Evolutionary conservation across 1,140 invertebrate genomes (phyloP), one percentile per base, ranked within the genome.

Genomic region (Dreissena rostriformis): DNA sequence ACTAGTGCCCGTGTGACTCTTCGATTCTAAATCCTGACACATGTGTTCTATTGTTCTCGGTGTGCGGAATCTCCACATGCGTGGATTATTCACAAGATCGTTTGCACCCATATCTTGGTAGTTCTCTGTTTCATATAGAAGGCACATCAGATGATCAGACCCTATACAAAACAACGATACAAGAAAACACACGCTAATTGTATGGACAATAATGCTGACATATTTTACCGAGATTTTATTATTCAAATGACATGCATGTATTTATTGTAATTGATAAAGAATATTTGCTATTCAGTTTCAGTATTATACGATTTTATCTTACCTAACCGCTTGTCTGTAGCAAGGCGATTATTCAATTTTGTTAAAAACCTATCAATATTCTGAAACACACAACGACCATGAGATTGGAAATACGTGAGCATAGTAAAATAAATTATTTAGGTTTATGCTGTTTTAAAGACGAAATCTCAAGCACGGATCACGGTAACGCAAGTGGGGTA

Each of bases 61-160:
- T 26, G 85, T 80, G 26, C 87, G 65, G 55, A 70, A 88, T 11
- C 85, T 57, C 87, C 87, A 88, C n/a, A 90, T 85, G n/a, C 81
- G 63, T 0, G 86, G 82, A 49, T 78, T 76, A 12, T 85, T 19
- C 4, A 74, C 29, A 22, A 86, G 76, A 24, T 65, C n/a, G 0
- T 77, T 22, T 61, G 73, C 65, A 6, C 22, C 57, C 4, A 24
- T n/a, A 15, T 57, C 73, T 26, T 29, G 49, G 28, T 70, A 0
- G 2, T 71, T 78, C n/a, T 90, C 86, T 67, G 82, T 85, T 61
- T 90, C 89, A 84, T 87, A 88, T 39, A 90, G n/a, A 29, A 87
- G 22, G 24, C 82, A 78, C 67, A 88, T 65, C 53, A 90, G 57
- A 22, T 80, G 84, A 61, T 86, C 82, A 17, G 86, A 51, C 22